Conservation (phyloP, 2,113 vertebrate species). For the Brachyhypopomus occidentalis region DNA sequence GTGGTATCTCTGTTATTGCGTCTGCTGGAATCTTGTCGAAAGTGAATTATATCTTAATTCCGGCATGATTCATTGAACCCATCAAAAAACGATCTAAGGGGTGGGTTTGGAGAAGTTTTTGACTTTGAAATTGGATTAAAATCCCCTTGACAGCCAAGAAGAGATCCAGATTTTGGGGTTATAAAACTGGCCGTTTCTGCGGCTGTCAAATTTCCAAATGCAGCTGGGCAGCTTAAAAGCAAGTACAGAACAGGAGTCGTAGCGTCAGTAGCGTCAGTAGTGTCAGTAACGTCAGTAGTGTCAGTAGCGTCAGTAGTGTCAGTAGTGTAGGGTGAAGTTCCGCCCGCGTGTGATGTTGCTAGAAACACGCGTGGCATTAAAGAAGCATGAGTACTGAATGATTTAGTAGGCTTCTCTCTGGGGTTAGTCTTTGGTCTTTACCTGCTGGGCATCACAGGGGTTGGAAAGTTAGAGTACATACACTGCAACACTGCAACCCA, state of each 20-base stretch:
- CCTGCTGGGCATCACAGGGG: not conserved
- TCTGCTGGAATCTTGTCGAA: too few relatives aligned
- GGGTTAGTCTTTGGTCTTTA: conserved; percentile 26
- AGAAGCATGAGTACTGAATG: conserved; percentile 51
- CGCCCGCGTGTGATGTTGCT: conserved; percentile 19
- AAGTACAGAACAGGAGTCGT: not conserved
- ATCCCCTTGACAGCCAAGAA: not conserved
- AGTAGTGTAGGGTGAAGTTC: conserved; percentile 24
- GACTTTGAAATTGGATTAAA: not conserved
- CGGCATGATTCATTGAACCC: too few relatives aligned
- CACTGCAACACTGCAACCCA: not conserved
- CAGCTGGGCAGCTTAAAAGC: not conserved
- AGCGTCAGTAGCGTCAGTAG: not conserved
- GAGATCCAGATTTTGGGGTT: not conserved
- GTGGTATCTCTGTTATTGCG: too few relatives aligned
- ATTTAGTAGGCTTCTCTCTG: conserved; percentile 41
- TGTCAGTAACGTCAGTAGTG: not conserved
- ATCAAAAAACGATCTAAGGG: too few relatives aligned
- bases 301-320: too few relatives aligned
- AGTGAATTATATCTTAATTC: too few relatives aligned
- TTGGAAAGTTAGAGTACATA: not conserved
- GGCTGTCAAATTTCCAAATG: not conserved
- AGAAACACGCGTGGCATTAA: conserved; percentile 37
- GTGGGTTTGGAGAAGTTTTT: not conserved
- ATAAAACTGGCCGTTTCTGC: too few relatives aligned